These are phyloP conservation scores for Coryphaenoides rupestris DNA, from an alignment of 2,113 vertebrate genomes.

Conservation along the genomic window DNA sequence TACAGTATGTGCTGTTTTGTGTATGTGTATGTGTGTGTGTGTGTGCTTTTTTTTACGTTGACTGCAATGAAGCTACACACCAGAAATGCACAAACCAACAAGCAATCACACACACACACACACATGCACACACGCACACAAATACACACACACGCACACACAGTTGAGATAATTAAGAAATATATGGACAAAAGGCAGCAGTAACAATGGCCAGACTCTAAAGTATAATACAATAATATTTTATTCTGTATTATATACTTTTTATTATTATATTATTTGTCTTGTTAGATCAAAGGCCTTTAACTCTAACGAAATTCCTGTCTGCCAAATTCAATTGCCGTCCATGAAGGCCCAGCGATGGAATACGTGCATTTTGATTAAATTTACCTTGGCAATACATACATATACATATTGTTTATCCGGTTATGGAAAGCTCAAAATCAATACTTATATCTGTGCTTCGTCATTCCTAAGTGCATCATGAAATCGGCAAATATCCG, in stretches of 20 bases:
- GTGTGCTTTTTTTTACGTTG: not conserved
- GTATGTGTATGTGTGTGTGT: not conserved
- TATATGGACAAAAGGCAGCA: slow-evolving; percentile 8
- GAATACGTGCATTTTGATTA: slow-evolving; percentile 98
- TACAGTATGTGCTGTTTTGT: no score
- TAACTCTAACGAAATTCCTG: slow-evolving; percentile 98
- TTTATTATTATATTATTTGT: slow-evolving; percentile 81
- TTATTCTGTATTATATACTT: slow-evolving; percentile 76
- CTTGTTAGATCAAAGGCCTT: slow-evolving; percentile 92
- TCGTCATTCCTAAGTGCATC: slow-evolving; percentile 98
- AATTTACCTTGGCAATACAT: slow-evolving; percentile 93
- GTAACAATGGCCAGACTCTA: slow-evolving; percentile 14
- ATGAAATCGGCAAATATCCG: slow-evolving; percentile 88
- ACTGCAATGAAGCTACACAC: not conserved
- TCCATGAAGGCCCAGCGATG: slow-evolving; percentile 83
- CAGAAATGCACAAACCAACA: not conserved
- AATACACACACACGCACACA: not conserved
- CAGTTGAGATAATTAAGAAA: slow-evolving; percentile 6
- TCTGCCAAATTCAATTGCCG: slow-evolving; percentile 98
- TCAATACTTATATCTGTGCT: slow-evolving; percentile 96
- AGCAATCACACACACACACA: slow-evolving; percentile 3
- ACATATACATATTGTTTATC: slow-evolving; percentile 99
- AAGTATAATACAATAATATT: no score
- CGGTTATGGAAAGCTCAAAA: slow-evolving; percentile 92
- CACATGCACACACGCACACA: slow-evolving; percentile 19